Evolutionary conservation across 2,888 invertebrate genomes (phyloP), one percentile per base, ranked within the genome.

Genomic region (Harpalus rufipes): DNA sequence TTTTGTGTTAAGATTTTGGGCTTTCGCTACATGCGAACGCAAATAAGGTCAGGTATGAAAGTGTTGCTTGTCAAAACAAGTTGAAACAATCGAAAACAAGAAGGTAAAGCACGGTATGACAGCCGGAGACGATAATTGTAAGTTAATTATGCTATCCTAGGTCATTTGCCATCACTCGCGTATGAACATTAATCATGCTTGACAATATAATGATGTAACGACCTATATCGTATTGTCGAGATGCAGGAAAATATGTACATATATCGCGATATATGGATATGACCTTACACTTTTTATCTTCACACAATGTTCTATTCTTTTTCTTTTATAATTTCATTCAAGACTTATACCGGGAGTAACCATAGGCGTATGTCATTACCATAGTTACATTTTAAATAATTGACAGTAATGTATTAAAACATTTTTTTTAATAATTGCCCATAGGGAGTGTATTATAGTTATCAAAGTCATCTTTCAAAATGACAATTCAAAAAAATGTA

Each of bases 21-120:
- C 78, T 78, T 78, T 78, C 78, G 78, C 78, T 78, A 51, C 44
- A 51, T 51, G 32, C 39, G 76, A n/a, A 76, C 56, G 78, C 78
- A 78, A 78, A 78, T 78, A 78, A 78, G 78, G 78, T 78, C 78
- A 76, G 76, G 78, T 58, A 78, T 59, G 72, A 78, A 58, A 78
- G 78, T 78, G 25, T 56, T 56, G 78, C 59, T 32, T 59, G 78
- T 78, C 78, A 58, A 78, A 78, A 78, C 78, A 78, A 78, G 58
- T 78, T 78, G 59, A 58, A 78, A 78, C 78, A 78, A 78, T 78
- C 58, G 59, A 32, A 78, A 56, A 78, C 44, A 74, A 74, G 72
- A 44, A 74, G 72, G 72, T 74, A 74, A 74, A 74, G 72, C 44
- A 74, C 72, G 41, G 72, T 44, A 16, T 74, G 72, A 74, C 44